These are phyloP conservation scores for Taurulus bubalis DNA, from an alignment of 2,113 vertebrate species.

Conservation along the genomic window DNA sequence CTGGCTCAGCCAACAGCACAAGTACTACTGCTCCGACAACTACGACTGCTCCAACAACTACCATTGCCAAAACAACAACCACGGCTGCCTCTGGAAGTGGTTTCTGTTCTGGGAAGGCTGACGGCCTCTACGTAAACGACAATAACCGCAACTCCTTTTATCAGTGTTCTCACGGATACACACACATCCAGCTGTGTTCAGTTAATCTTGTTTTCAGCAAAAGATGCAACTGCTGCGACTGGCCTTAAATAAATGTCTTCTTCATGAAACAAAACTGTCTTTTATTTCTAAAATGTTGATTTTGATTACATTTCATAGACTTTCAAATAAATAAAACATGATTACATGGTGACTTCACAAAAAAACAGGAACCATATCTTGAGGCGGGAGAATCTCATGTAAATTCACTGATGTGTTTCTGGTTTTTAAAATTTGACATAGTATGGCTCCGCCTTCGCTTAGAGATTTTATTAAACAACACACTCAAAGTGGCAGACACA, in stretches of 20 bases:
- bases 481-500: no score
- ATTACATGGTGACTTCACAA: neutral
- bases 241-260: conserved; percentile 43
- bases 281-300: neutral
- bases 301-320: neutral
- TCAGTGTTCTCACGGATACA: conserved; percentile 52
- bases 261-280: neutral
- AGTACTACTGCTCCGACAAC: neutral
- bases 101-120: conserved; percentile 63
- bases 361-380: no score
- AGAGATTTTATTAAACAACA: no score
- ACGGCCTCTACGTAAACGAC: conserved; percentile 58
- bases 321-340: neutral
- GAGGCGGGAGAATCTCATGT: no score
- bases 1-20: neutral
- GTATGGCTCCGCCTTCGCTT: no score
- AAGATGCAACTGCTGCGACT: conserved; percentile 72
- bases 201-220: conserved; percentile 58
- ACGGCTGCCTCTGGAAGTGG: conserved; percentile 25
- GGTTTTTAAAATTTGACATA: no score
- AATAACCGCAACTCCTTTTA: conserved; percentile 55
- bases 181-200: conserved; percentile 47
- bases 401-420: no score
- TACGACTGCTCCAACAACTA: neutral
- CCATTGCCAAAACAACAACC: conserved; percentile 11